Base-by-base conservation (phyloP, 2,797 vertebrate genomes). In the Sebastes iracundus region DNA sequence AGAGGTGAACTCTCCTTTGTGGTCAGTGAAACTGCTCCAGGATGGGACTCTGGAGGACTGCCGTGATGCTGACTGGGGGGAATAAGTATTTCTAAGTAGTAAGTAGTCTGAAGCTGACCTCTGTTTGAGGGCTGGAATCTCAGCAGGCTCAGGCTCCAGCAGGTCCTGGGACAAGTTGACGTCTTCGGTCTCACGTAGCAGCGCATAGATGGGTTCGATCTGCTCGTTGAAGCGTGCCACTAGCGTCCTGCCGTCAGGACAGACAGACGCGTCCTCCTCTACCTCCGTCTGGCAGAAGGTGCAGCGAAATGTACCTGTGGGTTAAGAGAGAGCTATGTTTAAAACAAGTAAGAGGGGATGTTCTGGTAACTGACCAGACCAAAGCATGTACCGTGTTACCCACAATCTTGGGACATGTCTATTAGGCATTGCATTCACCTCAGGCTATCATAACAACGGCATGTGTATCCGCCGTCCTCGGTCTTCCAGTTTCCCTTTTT, bases 171-270 rank as follows among this genome's bases (percentile, higher is more conserved):
- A 97, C 89, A 99, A 91, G 93, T 99, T 99, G 64, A 99, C 94
- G 0, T 99, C 97, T 80, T 99, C 99, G 0, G 99, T 99, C 92
- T 99, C 96, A 0, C 98, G 96, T 58, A 99, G 96, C 79, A 99
- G 93, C 0, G 92, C 97, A 1, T 99, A 99, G 93, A 99, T 99
- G 77, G 99, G 99, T 88, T 99, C 97, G 6, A 99, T 99, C 93
- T 99, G 98, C 90, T 99, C 99, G 2, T 99, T 99, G 94, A 99
- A 99, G 75, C 98, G 96, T 2, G 98, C 98, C 81, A 99, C 97
- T 16, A 97, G 95, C 0, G 99, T 99, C 90, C 97, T 96, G 16
- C 97, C 98, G 7, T 99, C 98, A 10, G 93, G 88, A 79, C 93
- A 94, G 10, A 94, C 97, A 0, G 98, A 99, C 90, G 98, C 97